Evolutionary conservation across 2,797 vertebrate genomes (phyloP).

Genomic region (Pipistrellus pygmaeus): DNA sequence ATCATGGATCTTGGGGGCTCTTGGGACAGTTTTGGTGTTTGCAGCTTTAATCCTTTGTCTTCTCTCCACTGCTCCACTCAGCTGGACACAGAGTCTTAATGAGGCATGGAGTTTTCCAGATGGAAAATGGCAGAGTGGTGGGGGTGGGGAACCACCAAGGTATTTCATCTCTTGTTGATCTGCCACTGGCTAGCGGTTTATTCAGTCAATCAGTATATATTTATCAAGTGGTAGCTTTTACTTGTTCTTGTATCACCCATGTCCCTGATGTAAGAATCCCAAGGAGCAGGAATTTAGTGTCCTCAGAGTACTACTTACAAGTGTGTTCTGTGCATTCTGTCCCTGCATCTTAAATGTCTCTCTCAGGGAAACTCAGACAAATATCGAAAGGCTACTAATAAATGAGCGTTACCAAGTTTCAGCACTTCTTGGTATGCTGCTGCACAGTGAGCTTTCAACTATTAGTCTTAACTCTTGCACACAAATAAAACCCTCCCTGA

Average conservation of each 20-base stretch:
- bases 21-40: background rate
- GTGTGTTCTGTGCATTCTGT: background rate
- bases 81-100: background rate
- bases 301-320: background rate
- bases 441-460: background rate
- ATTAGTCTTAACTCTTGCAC: background rate
- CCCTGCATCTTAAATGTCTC: background rate
- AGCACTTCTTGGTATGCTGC: background rate
- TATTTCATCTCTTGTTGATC: background rate
- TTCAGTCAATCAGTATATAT: background rate
- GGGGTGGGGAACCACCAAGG: background rate
- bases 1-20: background rate
- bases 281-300: background rate
- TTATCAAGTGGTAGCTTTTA: background rate
- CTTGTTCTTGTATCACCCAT: background rate
- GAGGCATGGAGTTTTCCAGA: background rate
- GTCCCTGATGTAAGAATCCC: background rate
- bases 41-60: background rate
- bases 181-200: background rate
- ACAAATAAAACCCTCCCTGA: background rate
- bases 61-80: background rate
- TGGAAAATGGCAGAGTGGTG: background rate
- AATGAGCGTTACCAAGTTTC: background rate
- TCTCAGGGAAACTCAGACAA: background rate
- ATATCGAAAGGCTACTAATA: background rate